Base-by-base conservation (phyloP, 1,140 invertebrate species). In the Aphelenchoides avenae region DNA sequence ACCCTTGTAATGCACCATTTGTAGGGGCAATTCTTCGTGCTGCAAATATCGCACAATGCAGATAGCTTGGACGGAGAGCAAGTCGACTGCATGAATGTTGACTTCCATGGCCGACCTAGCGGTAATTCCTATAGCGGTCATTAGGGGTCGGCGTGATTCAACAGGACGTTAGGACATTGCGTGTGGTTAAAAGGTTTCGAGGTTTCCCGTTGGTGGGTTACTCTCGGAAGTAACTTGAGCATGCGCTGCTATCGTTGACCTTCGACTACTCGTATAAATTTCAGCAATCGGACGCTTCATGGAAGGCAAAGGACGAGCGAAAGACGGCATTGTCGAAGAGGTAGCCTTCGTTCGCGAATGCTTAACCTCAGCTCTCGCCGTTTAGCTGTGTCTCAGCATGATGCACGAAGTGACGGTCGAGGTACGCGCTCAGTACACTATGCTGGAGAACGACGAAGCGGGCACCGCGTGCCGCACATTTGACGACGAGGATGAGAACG, bases 51-150 rank as follows among this genome's bases (percentile, higher is more conserved):
- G n/a, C 70, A 73, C 31, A 69, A 74, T 26, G 36, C 55, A 15
- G 61, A 61, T 22, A 64, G 56, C 36, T 33, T 71, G 4, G 53
- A 71, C 6, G 64, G 51, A 2, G 33, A 73, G 11, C 44, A 52
- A 13, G 26, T 65, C 4, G 70, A 72, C n/a, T 74, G 57, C 37
- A 63, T 66, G 47, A 42, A 33, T 1, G 51, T 70, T 18, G 70
- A 73, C 50, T 60, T 73, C 36, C 70, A 73, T 50, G 70, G 70
- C 39, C 53, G 70, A 36, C 71, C 70, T n/a, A n/a, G n/a, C n/a
- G n/a, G n/a, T n/a, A n/a, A n/a, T n/a, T n/a, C n/a, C n/a, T n/a
- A n/a, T n/a, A n/a, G n/a, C n/a, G n/a, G n/a, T n/a, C n/a, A n/a
- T n/a, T n/a, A n/a, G n/a, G n/a, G n/a, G n/a, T n/a, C n/a, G n/a